Evolutionary conservation across 92 coral and sea anemone species (phyloP).

Genomic region (Metridium senile): DNA sequence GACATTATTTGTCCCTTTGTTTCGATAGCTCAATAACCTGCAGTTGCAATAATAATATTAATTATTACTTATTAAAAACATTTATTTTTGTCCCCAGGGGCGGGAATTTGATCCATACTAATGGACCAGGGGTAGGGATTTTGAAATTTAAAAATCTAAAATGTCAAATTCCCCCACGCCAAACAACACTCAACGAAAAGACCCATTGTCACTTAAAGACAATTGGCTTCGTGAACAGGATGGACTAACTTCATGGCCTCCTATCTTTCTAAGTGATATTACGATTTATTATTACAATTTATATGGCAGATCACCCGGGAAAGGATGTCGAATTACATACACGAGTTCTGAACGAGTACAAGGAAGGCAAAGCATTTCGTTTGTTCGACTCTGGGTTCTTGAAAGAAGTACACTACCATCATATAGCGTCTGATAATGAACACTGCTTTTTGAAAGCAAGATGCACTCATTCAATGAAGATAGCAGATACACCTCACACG

Average conservation of each 20-base stretch:
- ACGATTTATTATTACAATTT: conserved; percentile 35
- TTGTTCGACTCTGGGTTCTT: conserved; percentile 55
- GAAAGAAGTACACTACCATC: conserved; percentile 40
- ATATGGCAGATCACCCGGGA: conserved; percentile 56
- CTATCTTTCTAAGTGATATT: conserved; percentile 42
- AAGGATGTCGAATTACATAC: conserved; percentile 47
- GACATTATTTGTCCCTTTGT: no score
- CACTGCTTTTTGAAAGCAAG: conserved; percentile 52
- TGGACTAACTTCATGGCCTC: conserved; percentile 42
- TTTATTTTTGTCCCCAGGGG: neutral
- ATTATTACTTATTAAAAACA: no score
- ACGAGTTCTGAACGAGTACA: conserved; percentile 56
- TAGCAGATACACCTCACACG: conserved; percentile 43
- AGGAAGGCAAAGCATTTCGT: conserved; percentile 57
- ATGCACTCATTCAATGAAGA: conserved; percentile 60
- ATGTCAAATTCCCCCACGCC: conserved; percentile 25
- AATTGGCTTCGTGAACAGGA: conserved; percentile 37
- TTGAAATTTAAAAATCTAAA: neutral
- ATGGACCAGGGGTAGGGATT: neutral
- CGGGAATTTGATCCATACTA: neutral
- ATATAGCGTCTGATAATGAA: conserved; percentile 35
- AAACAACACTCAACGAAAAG: no score
- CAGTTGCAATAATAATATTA: no score
- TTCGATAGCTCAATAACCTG: no score
- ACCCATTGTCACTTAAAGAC: conserved; percentile 23